phyloP scores from a whole-genome alignment of 2,113 vertebrate genomes.

The Sturnus vulgaris region DNA sequence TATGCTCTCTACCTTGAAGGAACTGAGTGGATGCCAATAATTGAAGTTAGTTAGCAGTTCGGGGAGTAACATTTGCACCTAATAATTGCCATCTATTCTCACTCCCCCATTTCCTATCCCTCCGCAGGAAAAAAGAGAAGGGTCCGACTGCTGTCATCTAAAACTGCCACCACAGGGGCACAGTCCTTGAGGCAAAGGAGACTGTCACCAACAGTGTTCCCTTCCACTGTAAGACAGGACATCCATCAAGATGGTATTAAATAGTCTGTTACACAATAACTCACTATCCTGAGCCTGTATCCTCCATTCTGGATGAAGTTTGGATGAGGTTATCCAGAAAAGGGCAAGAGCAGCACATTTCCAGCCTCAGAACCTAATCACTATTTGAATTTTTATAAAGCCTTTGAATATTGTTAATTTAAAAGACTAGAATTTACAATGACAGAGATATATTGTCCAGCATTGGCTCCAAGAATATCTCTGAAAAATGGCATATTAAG shows the following conservation, averaged over 20 bases:
- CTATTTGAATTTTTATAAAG: slow-evolving; percentile 13
- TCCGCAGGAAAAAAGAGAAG: neutral
- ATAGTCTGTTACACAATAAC: neutral
- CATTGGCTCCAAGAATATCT: neutral
- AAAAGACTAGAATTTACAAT: neutral
- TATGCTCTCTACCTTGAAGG: neutral
- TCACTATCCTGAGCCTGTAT: neutral
- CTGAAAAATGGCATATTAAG: neutral
- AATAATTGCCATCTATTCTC: neutral
- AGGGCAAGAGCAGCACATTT: neutral
- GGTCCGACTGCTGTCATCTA: neutral
- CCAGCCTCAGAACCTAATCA: neutral
- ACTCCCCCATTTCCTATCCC: neutral
- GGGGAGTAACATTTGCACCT: neutral
- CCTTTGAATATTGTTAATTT: neutral
- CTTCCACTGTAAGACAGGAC: neutral
- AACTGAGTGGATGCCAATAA: neutral
- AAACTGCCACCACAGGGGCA: neutral
- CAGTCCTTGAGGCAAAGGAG: neutral
- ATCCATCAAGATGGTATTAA: neutral
- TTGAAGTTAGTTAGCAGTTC: neutral
- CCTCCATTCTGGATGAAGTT: neutral
- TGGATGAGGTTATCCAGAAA: neutral
- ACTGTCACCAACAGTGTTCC: neutral
- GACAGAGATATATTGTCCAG: neutral